These are phyloP conservation scores for Latrodectus hesperus DNA, from an alignment of 2,888 invertebrate species.

Conservation along the genomic window DNA sequence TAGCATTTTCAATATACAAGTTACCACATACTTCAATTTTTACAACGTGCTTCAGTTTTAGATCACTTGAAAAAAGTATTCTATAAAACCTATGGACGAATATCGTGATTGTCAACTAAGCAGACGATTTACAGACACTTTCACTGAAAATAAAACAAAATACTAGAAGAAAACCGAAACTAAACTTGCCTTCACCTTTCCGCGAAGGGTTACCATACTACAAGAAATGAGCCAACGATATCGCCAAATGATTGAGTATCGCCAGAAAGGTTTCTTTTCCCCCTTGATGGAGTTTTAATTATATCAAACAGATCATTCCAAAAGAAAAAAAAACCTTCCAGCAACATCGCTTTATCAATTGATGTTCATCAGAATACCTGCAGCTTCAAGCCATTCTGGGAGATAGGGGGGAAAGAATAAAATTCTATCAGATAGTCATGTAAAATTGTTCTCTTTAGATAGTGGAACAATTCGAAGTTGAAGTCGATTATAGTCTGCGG, in stretches of 20 bases:
- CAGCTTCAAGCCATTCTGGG: slow-evolving; percentile 16
- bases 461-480: neutral
- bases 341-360: slow-evolving; percentile 17
- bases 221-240: neutral
- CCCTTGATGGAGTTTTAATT: slow-evolving; percentile 60
- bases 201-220: too few species aligned
- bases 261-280: slow-evolving; percentile 28
- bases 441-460: slow-evolving; percentile 10
- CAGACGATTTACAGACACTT: too few species aligned
- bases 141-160: too few species aligned
- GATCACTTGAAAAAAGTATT: too few species aligned
- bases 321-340: slow-evolving; percentile 9
- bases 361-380: slow-evolving; percentile 35
- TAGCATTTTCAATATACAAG: too few species aligned
- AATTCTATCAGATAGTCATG: slow-evolving; percentile 23
- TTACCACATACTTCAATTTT: too few species aligned
- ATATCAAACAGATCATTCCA: slow-evolving; percentile 10
- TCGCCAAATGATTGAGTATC: slow-evolving; percentile 2
- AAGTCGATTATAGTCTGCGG: slow-evolving; percentile 15
- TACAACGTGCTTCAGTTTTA: too few species aligned
- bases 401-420: slow-evolving; percentile 14
- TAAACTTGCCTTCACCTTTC: neutral
- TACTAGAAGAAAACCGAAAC: slow-evolving; percentile 11
- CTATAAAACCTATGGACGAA: too few species aligned
- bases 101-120: too few species aligned